These are phyloP conservation scores for Unio delphinus DNA, from an alignment of 2,888 invertebrate genomes.

Conservation along the genomic window DNA sequence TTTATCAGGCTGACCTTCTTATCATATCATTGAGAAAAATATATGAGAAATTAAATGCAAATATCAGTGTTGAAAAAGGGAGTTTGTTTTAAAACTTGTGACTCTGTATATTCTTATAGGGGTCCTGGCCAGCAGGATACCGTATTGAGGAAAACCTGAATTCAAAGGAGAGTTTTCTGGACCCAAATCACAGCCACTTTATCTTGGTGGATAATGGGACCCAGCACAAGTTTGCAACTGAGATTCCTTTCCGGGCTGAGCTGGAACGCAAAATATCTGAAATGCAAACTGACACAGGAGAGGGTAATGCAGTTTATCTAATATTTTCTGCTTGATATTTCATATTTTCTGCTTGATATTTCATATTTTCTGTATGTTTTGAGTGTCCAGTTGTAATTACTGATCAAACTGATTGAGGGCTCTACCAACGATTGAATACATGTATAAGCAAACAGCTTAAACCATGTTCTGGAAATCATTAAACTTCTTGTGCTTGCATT, in stretches of 20 bases:
- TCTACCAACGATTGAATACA: too few species aligned
- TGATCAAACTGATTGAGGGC: too few species aligned
- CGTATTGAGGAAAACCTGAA: slow-evolving; percentile 30
- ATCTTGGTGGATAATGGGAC: slow-evolving; percentile 70
- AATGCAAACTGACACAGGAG: slow-evolving; percentile 50
- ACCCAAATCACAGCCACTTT: slow-evolving; percentile 71
- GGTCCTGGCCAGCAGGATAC: slow-evolving; percentile 62
- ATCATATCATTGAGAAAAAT: too few species aligned
- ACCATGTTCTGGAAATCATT: too few species aligned
- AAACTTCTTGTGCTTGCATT: too few species aligned
- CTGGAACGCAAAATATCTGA: slow-evolving; percentile 60
- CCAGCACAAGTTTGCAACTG: slow-evolving; percentile 58
- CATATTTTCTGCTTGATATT: too few species aligned
- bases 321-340: background rate
- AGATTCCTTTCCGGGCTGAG: slow-evolving; percentile 61
- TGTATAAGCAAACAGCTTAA: too few species aligned
- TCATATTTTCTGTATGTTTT: too few species aligned
- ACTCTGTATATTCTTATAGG: slow-evolving; percentile 23
- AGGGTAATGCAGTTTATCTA: slow-evolving; percentile 20
- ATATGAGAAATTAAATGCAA: too few species aligned
- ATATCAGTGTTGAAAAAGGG: too few species aligned
- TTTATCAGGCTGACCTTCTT: too few species aligned
- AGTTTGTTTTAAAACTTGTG: background rate
- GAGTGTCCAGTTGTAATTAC: too few species aligned
- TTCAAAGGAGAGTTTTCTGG: slow-evolving; percentile 49